phyloP scores from a whole-genome alignment of 1,140 invertebrate species.

The Philotrypesis tridentata region DNA sequence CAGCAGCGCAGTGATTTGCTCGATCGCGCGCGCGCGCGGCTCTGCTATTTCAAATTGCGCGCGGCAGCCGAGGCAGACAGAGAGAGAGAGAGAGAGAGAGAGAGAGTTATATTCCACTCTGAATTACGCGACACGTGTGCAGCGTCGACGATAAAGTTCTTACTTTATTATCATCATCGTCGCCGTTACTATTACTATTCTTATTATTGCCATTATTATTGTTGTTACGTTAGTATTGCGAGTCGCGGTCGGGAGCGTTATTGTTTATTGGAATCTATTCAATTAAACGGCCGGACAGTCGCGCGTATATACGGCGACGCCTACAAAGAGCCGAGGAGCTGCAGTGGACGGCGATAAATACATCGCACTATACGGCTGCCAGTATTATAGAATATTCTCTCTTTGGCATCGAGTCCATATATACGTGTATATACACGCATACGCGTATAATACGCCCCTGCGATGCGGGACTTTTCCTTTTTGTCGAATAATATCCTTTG shows the following conservation, averaged over 20 bases:
- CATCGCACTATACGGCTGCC: background rate
- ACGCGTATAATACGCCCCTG: background rate
- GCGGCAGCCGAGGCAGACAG: too few relatives aligned
- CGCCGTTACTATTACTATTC: too few relatives aligned
- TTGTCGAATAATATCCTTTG: too few relatives aligned
- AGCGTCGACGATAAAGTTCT: background rate
- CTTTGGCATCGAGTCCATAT: background rate
- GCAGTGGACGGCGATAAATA: constrained; percentile 11
- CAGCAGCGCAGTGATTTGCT: background rate
- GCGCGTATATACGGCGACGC: constrained; percentile 6
- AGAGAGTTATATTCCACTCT: background rate
- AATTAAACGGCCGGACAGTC: background rate
- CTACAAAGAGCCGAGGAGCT: background rate
- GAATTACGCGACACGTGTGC: background rate
- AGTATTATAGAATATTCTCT: too few relatives aligned
- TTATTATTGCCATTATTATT: too few relatives aligned
- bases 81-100: too few relatives aligned
- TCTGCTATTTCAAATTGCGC: too few relatives aligned
- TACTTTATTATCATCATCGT: background rate
- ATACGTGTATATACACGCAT: too few relatives aligned
- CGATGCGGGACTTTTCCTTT: background rate
- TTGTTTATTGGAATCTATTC: background rate
- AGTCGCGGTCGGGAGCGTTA: too few relatives aligned
- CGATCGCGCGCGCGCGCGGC: too few relatives aligned
- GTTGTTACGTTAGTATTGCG: too few relatives aligned